These are phyloP conservation scores for Pantelozetes paolii DNA, from an alignment of 2,888 invertebrate species.

Conservation along the genomic window DNA sequence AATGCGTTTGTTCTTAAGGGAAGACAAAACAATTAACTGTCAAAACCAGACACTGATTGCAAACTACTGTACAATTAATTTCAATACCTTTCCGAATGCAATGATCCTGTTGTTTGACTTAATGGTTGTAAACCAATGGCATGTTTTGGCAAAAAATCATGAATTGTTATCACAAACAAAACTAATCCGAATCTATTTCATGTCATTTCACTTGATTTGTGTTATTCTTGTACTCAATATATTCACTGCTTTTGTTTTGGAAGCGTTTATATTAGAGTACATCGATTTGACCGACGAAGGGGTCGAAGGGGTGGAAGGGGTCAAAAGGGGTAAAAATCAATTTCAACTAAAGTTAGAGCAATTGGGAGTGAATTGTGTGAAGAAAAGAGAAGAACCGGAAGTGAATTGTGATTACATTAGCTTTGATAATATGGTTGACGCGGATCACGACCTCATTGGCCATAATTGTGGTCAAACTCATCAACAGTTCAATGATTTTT, in stretches of 20 bases:
- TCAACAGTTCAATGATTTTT: not conserved
- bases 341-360: constrained; percentile 15
- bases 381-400: not conserved
- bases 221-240: constrained; percentile 56
- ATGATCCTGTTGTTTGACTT: constrained; percentile 56
- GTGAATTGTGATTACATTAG: not conserved
- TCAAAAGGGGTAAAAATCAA: constrained; percentile 6
- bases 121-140: constrained; percentile 58
- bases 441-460: constrained; percentile 29
- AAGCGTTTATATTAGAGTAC: constrained; percentile 56
- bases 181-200: constrained; percentile 54
- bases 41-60: constrained; percentile 46
- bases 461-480: not conserved
- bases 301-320: too few species aligned
- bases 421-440: constrained; percentile 27
- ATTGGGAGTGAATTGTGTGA: constrained; percentile 17
- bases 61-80: constrained; percentile 56
- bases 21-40: constrained; percentile 43
- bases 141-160: constrained; percentile 48
- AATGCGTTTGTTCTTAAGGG: constrained; percentile 55
- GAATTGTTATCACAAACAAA: constrained; percentile 25
- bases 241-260: constrained; percentile 57
- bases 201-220: constrained; percentile 54
- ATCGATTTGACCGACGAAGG: constrained; percentile 45
- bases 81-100: constrained; percentile 54